Percentiles rank a stretch among this genome's conserved stretches.
phyloP scores from a whole-genome alignment of 64 coral and sea anemone species.

The Pocillopora damicornis region DNA sequence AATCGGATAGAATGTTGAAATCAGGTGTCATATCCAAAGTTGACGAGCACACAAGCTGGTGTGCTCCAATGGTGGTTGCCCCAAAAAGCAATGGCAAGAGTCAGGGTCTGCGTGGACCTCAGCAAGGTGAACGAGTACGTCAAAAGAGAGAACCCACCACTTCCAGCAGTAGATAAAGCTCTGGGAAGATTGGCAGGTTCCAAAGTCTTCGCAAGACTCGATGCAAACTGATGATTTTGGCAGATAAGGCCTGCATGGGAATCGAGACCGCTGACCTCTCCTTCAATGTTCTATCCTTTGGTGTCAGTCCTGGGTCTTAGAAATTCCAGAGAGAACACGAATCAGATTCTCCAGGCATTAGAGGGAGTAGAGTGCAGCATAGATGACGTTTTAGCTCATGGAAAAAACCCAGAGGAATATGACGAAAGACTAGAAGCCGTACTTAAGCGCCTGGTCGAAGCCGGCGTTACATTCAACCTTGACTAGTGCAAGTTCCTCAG shows the following conservation, averaged over 20 bases:
- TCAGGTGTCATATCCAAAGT: slow-evolving; percentile 19
- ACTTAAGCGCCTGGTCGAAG: background rate
- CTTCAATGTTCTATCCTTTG: background rate
- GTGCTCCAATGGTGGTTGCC: slow-evolving; percentile 12
- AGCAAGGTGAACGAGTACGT: slow-evolving; percentile 15
- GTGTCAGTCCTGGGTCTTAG: slow-evolving; percentile 14
- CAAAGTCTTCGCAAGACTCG: slow-evolving; percentile 16
- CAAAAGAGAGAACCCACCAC: slow-evolving; percentile 16
- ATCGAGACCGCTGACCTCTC: too few species aligned
- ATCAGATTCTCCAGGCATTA: slow-evolving; percentile 7
- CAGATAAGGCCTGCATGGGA: slow-evolving; percentile 17
- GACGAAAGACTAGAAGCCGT: background rate
- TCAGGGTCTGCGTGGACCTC: slow-evolving; percentile 7
- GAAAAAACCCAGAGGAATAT: background rate
- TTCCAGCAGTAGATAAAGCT: slow-evolving; percentile 37
- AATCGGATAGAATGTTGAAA: background rate
- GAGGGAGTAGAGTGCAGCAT: slow-evolving; percentile 42
- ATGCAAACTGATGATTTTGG: slow-evolving; percentile 21
- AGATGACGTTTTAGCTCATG: slow-evolving; percentile 29
- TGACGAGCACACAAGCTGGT: slow-evolving; percentile 16
- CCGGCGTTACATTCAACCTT: slow-evolving; percentile 21
- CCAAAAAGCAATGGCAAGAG: slow-evolving; percentile 25
- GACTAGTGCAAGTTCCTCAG: slow-evolving; percentile 28
- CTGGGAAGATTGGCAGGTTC: background rate
- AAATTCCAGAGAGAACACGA: slow-evolving; percentile 35